These are phyloP conservation scores for Acrocephalus kingi DNA, from an alignment of 2,113 vertebrate species.

Conservation along the genomic window DNA sequence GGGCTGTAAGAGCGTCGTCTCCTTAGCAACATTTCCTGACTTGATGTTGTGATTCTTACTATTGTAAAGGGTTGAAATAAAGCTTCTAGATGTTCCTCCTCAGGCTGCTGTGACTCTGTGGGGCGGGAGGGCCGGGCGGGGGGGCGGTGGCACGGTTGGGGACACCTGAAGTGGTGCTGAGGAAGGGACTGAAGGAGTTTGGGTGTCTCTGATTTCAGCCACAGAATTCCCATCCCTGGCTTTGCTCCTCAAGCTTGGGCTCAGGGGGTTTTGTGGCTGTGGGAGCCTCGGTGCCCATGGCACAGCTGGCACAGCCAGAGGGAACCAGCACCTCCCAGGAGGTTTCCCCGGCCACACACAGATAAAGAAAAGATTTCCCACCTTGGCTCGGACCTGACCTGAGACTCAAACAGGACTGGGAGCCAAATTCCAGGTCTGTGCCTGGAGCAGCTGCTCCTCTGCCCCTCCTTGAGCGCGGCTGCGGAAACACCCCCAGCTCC, in stretches of 20 bases:
- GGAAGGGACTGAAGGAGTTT: not conserved
- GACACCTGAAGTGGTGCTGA: accelerated
- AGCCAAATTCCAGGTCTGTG: not conserved
- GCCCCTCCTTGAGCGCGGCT: not conserved
- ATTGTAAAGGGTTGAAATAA: slow-evolving; percentile 79
- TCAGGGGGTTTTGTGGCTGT: not conserved
- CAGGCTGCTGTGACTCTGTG: not conserved
- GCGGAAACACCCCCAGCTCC: not conserved
- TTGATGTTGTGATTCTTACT: slow-evolving; percentile 68
- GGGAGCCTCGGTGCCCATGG: not conserved
- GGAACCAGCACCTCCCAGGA: not conserved
- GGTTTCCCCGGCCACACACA: not conserved
- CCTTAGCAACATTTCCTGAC: slow-evolving; percentile 51
- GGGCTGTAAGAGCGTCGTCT: slow-evolving; percentile 27
- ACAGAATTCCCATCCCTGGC: accelerated
- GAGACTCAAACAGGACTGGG: no score
- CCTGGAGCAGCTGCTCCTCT: not conserved
- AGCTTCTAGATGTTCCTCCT: slow-evolving; percentile 68
- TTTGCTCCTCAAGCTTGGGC: not conserved
- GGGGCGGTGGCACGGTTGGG: not conserved
- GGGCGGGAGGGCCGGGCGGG: accelerated
- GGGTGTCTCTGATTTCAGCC: accelerated
- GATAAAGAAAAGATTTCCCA: no score
- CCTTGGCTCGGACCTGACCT: not conserved
- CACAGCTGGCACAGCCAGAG: not conserved